Percentiles rank a stretch among this genome's conserved stretches.
phyloP scores from a whole-genome alignment of 2,797 vertebrate species.

The Pseudochirops corinnae region DNA sequence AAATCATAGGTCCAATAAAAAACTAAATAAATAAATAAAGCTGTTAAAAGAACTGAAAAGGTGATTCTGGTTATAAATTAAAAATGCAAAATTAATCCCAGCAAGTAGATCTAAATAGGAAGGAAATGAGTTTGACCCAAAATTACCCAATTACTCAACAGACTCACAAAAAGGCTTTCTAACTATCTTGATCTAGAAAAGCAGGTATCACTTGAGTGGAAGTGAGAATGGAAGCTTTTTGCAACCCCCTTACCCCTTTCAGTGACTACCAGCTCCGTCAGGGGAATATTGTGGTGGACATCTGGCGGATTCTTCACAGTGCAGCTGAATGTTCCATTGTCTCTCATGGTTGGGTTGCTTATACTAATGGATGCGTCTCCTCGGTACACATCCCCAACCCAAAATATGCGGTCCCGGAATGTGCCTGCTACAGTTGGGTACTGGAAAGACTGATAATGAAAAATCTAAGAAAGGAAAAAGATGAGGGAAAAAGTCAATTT shows the following conservation, averaged over 20 bases:
- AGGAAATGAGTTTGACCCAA: constrained; percentile 10
- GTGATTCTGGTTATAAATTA: constrained; percentile 42
- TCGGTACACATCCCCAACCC: constrained; percentile 87
- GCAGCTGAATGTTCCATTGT: constrained; percentile 95
- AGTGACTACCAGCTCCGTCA: constrained; percentile 88
- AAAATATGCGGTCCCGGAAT: constrained; percentile 90
- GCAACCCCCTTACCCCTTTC: constrained; percentile 86
- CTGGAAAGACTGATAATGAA: constrained; percentile 90
- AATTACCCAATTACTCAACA: neutral
- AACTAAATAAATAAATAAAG: neutral
- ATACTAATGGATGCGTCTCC: constrained; percentile 91
- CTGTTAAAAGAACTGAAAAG: neutral
- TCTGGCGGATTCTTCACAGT: constrained; percentile 95
- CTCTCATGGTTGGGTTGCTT: constrained; percentile 86
- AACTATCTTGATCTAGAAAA: neutral
- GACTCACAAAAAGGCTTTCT: neutral
- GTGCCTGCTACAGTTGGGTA: constrained; percentile 86
- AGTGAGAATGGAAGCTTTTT: neutral
- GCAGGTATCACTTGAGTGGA: neutral
- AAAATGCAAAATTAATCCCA: constrained; percentile 18
- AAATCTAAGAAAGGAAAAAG: constrained; percentile 86
- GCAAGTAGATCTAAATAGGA: neutral
- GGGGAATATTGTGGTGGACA: constrained; percentile 90
- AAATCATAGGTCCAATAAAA: neutral
- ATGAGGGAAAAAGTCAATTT: neutral